These are phyloP conservation scores for Parauchenoglanis ngamensis DNA, from an alignment of 2,797 vertebrate species.

Conservation along the genomic window DNA sequence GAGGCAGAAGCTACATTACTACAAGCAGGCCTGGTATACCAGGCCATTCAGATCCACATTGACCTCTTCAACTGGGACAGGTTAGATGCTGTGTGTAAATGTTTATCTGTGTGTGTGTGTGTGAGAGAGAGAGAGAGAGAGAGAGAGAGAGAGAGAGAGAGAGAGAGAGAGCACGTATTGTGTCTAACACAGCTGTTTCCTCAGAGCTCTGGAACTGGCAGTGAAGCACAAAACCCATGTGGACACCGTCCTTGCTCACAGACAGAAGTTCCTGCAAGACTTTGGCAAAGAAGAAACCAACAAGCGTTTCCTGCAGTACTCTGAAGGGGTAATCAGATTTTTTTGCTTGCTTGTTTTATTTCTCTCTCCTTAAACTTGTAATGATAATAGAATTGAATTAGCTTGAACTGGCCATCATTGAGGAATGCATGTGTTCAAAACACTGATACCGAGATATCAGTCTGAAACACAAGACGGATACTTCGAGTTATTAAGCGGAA, in stretches of 20 bases:
- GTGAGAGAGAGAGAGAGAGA: conserved; percentile 11
- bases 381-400: background rate
- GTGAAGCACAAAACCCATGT: conserved; percentile 98
- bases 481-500: background rate
- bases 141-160: background rate
- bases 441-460: background rate
- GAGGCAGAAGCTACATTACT: conserved; percentile 90
- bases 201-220: conserved; percentile 92
- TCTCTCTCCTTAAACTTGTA: background rate
- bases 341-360: conserved; percentile 25
- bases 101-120: conserved; percentile 1
- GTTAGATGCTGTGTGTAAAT: conserved; percentile 66
- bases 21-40: conserved; percentile 89
- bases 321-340: conserved; percentile 82
- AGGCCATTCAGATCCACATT: conserved; percentile 91
- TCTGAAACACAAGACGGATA: background rate
- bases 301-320: conserved; percentile 91
- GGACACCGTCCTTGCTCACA: conserved; percentile 93
- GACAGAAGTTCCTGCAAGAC: conserved; percentile 86
- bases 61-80: conserved; percentile 96
- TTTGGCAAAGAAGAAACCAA: conserved; percentile 92
- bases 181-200: conserved; percentile 57
- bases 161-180: background rate
- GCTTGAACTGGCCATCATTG: background rate
- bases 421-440: background rate